These are phyloP conservation scores for Valencia hispanica DNA, from an alignment of 2,797 vertebrate species.

Conservation along the genomic window DNA sequence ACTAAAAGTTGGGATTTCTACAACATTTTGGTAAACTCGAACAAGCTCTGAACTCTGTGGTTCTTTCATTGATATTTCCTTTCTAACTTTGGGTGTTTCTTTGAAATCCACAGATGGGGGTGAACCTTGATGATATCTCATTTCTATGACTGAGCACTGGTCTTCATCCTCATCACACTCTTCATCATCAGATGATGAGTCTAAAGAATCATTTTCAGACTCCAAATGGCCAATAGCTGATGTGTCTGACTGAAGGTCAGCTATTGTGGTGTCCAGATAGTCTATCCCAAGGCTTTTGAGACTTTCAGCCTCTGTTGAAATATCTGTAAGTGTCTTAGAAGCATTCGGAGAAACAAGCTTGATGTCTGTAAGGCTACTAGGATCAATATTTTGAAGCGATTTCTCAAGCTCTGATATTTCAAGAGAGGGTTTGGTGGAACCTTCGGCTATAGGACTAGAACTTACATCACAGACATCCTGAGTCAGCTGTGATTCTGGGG, in stretches of 20 bases:
- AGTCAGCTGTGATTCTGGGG: slow-evolving; percentile 12
- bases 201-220: slow-evolving; percentile 83
- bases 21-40: slow-evolving; percentile 32
- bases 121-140: slow-evolving; percentile 45
- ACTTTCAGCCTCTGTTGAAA: slow-evolving; percentile 52
- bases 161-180: slow-evolving; percentile 68
- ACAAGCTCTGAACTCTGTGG: slow-evolving; percentile 67
- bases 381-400: slow-evolving; percentile 29
- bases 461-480: slow-evolving; percentile 18
- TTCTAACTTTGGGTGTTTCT: slow-evolving; percentile 56
- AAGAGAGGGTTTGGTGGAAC: slow-evolving; percentile 22
- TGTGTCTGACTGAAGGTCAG: slow-evolving; percentile 80
- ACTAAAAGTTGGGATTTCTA: slow-evolving; percentile 42
- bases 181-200: slow-evolving; percentile 89
- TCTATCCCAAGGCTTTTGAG: slow-evolving; percentile 71
- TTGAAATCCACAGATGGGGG: slow-evolving; percentile 40
- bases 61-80: slow-evolving; percentile 81
- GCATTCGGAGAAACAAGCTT: slow-evolving; percentile 43
- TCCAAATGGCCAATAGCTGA: slow-evolving; percentile 70
- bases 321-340: slow-evolving; percentile 38
- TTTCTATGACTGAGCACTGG: slow-evolving; percentile 72
- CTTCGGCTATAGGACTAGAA: slow-evolving; percentile 44
- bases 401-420: slow-evolving; percentile 33
- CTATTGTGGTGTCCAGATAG: slow-evolving; percentile 77
- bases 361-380: slow-evolving; percentile 41